Conservation (phyloP, 2,888 invertebrate species). For the Campoletis raptor region DNA sequence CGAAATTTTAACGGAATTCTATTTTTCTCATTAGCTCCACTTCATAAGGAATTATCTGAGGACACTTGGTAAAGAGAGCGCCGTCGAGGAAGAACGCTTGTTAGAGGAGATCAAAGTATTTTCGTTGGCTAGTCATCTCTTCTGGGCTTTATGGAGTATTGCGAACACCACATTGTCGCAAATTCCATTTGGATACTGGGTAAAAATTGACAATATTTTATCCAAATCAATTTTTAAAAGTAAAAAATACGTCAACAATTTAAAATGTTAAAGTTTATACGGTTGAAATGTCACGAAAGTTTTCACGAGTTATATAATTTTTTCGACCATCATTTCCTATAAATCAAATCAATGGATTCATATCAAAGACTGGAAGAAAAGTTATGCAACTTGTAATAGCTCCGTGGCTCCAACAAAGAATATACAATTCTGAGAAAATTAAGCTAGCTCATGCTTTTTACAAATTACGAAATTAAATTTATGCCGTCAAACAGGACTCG, state of each 20-base stretch:
- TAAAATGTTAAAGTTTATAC: not conserved
- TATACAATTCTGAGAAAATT: not conserved
- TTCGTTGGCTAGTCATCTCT: slow-evolving; percentile 94
- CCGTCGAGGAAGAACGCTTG: slow-evolving; percentile 87
- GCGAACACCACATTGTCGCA: slow-evolving; percentile 94
- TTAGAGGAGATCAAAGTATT: slow-evolving; percentile 93
- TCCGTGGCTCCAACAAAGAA: not conserved
- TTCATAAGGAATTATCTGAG: slow-evolving; percentile 84
- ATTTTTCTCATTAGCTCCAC: slow-evolving; percentile 82
- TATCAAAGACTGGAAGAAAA: not conserved
- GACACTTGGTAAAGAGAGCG: slow-evolving; percentile 84
- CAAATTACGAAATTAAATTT: no score
- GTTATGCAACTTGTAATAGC: not conserved
- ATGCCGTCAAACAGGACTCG: no score
- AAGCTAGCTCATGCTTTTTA: not conserved
- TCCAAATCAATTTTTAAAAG: not conserved
- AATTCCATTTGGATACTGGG: slow-evolving; percentile 98
- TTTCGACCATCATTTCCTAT: no score
- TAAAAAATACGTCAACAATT: no score
- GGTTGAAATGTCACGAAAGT: not conserved
- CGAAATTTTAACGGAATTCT: slow-evolving; percentile 51
- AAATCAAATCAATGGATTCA: no score
- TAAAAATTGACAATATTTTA: slow-evolving; percentile 83
- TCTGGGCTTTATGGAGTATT: slow-evolving; percentile 97
- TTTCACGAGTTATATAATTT: no score